Evolutionary conservation across 2,113 vertebrate species (phyloP).

Genomic region (Aegotheles bennettii): DNA sequence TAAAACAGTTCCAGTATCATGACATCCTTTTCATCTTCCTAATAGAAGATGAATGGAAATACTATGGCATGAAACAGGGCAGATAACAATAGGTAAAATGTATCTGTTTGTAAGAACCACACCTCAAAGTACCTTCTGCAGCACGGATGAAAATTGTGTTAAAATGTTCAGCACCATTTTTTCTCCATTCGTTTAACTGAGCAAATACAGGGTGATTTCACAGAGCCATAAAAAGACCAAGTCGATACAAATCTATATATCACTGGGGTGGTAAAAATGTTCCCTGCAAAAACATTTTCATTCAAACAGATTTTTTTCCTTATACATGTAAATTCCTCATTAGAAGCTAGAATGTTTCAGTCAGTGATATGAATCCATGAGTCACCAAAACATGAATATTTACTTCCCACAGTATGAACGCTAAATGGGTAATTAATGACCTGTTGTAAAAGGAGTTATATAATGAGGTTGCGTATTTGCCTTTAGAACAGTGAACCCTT

Average conservation of each 20-base stretch:
- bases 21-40: neutral
- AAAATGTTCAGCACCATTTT: slow-evolving; percentile 75
- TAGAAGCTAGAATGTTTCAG: neutral
- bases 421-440: neutral
- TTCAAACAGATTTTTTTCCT: neutral
- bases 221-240: slow-evolving; percentile 75
- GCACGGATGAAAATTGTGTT: slow-evolving; percentile 75
- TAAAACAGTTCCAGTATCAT: neutral
- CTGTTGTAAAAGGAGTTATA: neutral
- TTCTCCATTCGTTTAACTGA: slow-evolving; percentile 78
- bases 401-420: neutral
- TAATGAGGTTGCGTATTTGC: neutral
- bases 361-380: neutral
- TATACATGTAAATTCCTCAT: neutral
- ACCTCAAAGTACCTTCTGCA: slow-evolving; percentile 77
- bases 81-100: neutral
- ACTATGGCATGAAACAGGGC: neutral
- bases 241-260: slow-evolving; percentile 68
- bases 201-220: slow-evolving; percentile 75
- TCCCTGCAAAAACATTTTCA: slow-evolving; percentile 56
- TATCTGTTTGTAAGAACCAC: neutral
- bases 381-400: neutral
- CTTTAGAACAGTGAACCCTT: neutral
- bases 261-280: slow-evolving; percentile 68
- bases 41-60: neutral